Evolutionary conservation across 1,140 invertebrate genomes (phyloP), one percentile per base, ranked within the genome.

Genomic region (Heterodera carotae): DNA sequence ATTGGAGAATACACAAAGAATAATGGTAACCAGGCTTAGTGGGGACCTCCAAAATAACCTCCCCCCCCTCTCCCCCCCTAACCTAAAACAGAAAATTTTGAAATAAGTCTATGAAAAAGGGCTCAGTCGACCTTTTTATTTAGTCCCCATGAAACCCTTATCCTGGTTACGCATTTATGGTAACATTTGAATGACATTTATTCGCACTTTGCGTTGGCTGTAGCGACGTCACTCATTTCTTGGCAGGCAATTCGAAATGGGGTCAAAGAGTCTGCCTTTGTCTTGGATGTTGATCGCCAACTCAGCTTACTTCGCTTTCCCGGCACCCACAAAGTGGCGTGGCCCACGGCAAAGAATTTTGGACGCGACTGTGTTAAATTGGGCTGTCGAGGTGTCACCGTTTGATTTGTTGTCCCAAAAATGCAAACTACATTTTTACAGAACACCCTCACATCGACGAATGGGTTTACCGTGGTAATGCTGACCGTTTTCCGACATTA

Each of bases 391-490:
- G 71, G 71, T 74, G 7, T 29, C 8, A 33, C 36, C 8, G 36
- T 53, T 31, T 73, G 10, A 70, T 70, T 15, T 33, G 53, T 71
- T 71, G 34, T 69, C 43, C 36, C n/a, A n/a, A 33, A 69, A 39
- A 39, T 69, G 43, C 22, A 6, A 6, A 68, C 7, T 68, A 29
- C n/a, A 2, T 29, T 39, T 2, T 43, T 70, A 18, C 25, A 74
- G 77, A 78, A 43, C 77, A 78, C 15, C 22, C 18, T 2, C 77
- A 78, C 31, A 59, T 34, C 59, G 77, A 78, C 72, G 77, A 78
- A 59, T 78, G 77, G 77, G 43, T 78, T 15, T 78, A 78, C 48
- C 43, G 77, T 27, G 77, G 77, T 22, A 77, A 78, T 62, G 34
- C 75, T 29, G 25, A 62, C 25, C 74, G 77, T 12, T 78, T 78